Conservation (phyloP, 2,888 invertebrate species). For the Acholoe squamosa region DNA sequence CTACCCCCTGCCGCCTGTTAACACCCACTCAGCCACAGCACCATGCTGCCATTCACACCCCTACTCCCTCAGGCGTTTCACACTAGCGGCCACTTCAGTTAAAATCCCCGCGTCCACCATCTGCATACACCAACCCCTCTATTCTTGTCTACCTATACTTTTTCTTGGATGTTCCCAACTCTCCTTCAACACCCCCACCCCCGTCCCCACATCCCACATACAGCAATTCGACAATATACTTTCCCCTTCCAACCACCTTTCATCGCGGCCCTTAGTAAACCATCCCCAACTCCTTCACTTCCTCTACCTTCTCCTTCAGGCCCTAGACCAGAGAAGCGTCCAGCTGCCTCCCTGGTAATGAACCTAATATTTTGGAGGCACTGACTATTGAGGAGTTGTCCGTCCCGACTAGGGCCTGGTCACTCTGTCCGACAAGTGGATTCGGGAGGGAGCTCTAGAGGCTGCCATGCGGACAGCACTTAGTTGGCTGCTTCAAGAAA, state of each 20-base stretch:
- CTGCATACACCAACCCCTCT: too few species aligned
- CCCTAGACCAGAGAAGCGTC: background rate
- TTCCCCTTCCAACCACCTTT: too few species aligned
- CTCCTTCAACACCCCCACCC: too few species aligned
- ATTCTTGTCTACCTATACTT: too few species aligned
- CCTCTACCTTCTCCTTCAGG: background rate
- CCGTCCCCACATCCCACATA: too few species aligned
- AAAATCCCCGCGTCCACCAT: too few species aligned
- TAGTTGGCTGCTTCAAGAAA: too few species aligned
- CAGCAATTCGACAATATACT: too few species aligned
- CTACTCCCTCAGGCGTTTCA: background rate
- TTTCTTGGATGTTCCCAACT: too few species aligned
- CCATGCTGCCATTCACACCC: constrained; percentile 5
- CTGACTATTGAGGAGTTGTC: background rate
- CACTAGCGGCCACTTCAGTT: background rate
- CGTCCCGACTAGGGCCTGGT: background rate
- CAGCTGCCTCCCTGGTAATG: background rate
- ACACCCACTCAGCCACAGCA: background rate
- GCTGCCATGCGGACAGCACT: too few species aligned
- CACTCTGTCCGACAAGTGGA: constrained; percentile 12
- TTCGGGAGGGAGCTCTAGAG: background rate
- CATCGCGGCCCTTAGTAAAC: too few species aligned
- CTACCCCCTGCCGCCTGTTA: background rate
- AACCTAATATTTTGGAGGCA: constrained; percentile 8
- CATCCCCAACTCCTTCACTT: background rate